Conservation (phyloP, 2,113 vertebrate species). For the Butastur rufipennis region DNA sequence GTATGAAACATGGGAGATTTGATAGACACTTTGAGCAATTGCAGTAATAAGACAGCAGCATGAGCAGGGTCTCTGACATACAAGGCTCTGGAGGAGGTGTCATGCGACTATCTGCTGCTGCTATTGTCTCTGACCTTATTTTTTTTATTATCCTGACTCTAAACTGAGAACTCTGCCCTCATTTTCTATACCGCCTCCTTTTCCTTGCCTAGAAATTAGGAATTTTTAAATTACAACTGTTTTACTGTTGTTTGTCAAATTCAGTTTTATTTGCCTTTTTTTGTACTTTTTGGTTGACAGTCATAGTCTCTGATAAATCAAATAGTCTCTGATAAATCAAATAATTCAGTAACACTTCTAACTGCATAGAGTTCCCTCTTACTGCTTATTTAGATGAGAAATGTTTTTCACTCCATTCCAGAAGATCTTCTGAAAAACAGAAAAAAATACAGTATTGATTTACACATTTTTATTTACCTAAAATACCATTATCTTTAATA, state of each 20-base stretch:
- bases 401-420: neutral
- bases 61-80: neutral
- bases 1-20: neutral
- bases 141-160: neutral
- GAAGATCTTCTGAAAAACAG: neutral
- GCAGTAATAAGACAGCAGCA: constrained; percentile 3
- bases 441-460: neutral
- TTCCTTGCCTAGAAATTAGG: neutral
- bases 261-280: neutral
- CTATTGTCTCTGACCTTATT: neutral
- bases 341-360: neutral
- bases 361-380: neutral
- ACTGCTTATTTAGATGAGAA: neutral
- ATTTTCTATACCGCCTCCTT: neutral
- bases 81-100: neutral
- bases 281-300: neutral
- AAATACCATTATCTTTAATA: neutral
- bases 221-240: neutral
- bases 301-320: neutral
- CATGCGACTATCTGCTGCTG: neutral
- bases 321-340: neutral
- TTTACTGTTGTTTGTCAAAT: neutral
- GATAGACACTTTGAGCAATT: constrained; percentile 38
- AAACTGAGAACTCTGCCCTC: neutral
- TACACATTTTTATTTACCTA: neutral